Evolutionary conservation across 2,797 vertebrate species (phyloP), one percentile per base, ranked within the genome.

Genomic region (Danio jaintianensis): DNA sequence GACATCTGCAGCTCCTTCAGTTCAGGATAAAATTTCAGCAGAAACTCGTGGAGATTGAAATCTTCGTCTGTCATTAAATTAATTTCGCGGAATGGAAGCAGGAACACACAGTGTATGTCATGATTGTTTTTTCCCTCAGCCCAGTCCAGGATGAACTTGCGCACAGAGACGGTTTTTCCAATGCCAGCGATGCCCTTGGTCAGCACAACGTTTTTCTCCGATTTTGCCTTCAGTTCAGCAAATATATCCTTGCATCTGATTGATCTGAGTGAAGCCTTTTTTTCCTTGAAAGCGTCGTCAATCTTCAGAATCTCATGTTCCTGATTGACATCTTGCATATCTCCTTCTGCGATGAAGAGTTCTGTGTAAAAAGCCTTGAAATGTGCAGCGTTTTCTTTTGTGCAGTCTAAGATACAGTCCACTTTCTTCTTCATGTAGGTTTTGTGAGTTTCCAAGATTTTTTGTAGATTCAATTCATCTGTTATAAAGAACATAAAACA

Each of bases 121-220:
- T 69, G 64, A 29, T 69, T 78, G 38, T 38, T n/a, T 47, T 68
- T 58, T 11, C 8, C 62, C 45, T 76, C 59, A 12, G 74, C 74
- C 74, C 74, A 76, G 74, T 53, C 63, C 29, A 67, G 61, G 40
- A 66, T 50, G 66, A 69, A 70, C 76, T 79, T 79, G 5, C 61
- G 76, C 38, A 69, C 53, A 4, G 45, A n/a, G n/a, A n/a, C n/a
- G n/a, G n/a, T n/a, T n/a, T n/a, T n/a, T n/a, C n/a, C n/a, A n/a
- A n/a, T n/a, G n/a, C 76, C 76, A 56, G 64, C 76, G 0, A 68
- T 55, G 56, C 76, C 76, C 36, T 55, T 52, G 7, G 63, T 78
- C 52, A 78, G 13, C 7, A 68, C 38, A 22, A 47, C 78, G 22
- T 11, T 68, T 18, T 12, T 29, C 13, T 20, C 15, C 6, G 0